A percentile compares a stretch with the other conserved stretches of the same genome.
Evolutionary conservation across 2,113 vertebrate species (phyloP).

Genomic region (Neotragus pygmaeus): DNA sequence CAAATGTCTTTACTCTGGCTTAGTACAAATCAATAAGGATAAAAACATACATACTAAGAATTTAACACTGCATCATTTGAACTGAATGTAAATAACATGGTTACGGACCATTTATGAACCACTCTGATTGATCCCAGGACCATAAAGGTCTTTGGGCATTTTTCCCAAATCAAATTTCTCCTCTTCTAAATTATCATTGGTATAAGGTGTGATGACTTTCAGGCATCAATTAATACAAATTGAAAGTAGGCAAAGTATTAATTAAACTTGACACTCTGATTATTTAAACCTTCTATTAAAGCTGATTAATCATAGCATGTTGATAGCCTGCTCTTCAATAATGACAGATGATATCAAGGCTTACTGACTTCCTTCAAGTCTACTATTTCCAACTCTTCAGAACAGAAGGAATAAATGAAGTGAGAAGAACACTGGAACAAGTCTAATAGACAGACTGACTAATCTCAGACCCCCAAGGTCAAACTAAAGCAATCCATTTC

Average conservation of each 20-base stretch:
- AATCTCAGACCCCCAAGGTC: slow-evolving; percentile 82
- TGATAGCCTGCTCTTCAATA: slow-evolving; percentile 68
- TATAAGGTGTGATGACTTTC: slow-evolving; percentile 69
- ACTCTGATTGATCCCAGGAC: neutral
- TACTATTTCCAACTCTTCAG: slow-evolving; percentile 49
- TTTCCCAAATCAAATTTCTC: neutral
- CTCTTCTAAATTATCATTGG: slow-evolving; percentile 58
- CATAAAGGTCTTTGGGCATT: neutral
- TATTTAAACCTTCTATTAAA: slow-evolving; percentile 77
- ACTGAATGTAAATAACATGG: neutral
- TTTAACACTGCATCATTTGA: neutral
- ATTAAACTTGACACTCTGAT: slow-evolving; percentile 72
- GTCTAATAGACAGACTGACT: slow-evolving; percentile 79
- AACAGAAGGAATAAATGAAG: slow-evolving; percentile 81
- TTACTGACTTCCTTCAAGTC: slow-evolving; percentile 60
- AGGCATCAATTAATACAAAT: slow-evolving; percentile 77
- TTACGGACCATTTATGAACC: neutral
- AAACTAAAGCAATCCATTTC: slow-evolving; percentile 80
- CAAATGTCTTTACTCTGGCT: neutral
- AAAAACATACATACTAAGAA: neutral
- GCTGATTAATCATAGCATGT: slow-evolving; percentile 70
- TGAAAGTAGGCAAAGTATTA: slow-evolving; percentile 65
- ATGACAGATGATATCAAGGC: slow-evolving; percentile 68
- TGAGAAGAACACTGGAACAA: slow-evolving; percentile 79
- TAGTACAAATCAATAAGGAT: neutral